These are phyloP conservation scores for Scomber japonicus DNA, from an alignment of 2,113 vertebrate species.

Conservation along the genomic window DNA sequence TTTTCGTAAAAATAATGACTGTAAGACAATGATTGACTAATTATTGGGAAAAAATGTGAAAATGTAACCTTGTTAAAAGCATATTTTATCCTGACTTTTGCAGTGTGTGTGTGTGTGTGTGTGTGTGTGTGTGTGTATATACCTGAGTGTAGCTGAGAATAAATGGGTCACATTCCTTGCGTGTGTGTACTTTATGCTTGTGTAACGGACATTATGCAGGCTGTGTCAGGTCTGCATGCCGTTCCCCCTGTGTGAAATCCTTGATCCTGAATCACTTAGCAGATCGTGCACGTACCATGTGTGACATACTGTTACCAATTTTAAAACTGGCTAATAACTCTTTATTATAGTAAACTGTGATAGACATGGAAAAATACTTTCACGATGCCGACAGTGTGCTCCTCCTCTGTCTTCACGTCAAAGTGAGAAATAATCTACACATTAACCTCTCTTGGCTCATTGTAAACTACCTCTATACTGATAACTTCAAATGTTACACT, in stretches of 20 bases:
- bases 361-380: background rate
- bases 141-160: background rate
- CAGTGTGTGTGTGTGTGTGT: too few species aligned
- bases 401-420: background rate
- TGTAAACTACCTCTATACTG: background rate
- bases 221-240: constrained; percentile 3
- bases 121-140: too few species aligned
- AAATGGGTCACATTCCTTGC: background rate
- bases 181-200: background rate
- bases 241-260: constrained; percentile 7
- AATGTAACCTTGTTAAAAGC: background rate
- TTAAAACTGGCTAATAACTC: background rate
- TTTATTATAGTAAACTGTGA: background rate
- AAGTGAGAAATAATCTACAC: background rate
- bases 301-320: background rate
- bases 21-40: constrained; percentile 1
- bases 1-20: background rate
- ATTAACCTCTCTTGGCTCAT: background rate
- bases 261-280: background rate
- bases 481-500: too few species aligned
- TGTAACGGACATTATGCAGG: constrained; percentile 9
- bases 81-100: background rate
- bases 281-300: background rate
- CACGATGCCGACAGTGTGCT: background rate
- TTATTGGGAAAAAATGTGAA: too few species aligned